Evolutionary conservation across 2,797 vertebrate genomes (phyloP), one percentile per base, ranked within the genome.

Genomic region (Haliaeetus albicilla): DNA sequence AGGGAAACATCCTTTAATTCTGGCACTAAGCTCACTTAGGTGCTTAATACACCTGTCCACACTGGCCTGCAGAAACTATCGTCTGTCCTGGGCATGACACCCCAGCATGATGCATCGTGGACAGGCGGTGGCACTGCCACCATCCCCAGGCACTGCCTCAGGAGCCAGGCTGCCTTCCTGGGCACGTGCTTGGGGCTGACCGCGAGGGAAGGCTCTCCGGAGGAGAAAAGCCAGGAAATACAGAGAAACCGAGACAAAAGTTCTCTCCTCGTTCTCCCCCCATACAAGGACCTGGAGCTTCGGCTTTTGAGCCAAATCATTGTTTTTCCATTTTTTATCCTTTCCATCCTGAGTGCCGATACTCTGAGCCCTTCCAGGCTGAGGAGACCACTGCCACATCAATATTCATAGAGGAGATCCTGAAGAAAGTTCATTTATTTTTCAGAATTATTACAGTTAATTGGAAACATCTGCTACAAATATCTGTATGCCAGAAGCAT

Each of bases 41-140:
- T 24, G 35, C 43, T 80, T 65, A 57, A 25, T 23, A 18, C 20
- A 68, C 11, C 39, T 3, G 2, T 20, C 33, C 63, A 24, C 15
- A 1, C 5, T 8, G 27, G 33, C 20, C 79, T 35, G 28, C 1
- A 65, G 59, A 76, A 63, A 57, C 24, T 2, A 4, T 11, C 5
- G 11, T 37, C 22, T 13, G 37, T 64, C 20, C 19, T 8, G 49
- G 75, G 27, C 2, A 2, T 4, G 28, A 44, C 35, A 13, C 14
- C 17, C 13, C 0, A 2, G n/a, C 0, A 0, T 0, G 1, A 22
- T 8, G 43, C 10, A 16, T 11, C 5, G 1, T 1, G 24, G 61
- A 53, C 31, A 64, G 8, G 28, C 0, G 0, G 43, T 22, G 39
- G 39, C 54, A 39, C 4, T 51, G 46, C 69, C 4, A 6, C 35